Percentiles rank a stretch among this genome's conserved stretches.
phyloP scores from a whole-genome alignment of 2,888 invertebrate genomes.

The Hydrotaea diabolus region DNA sequence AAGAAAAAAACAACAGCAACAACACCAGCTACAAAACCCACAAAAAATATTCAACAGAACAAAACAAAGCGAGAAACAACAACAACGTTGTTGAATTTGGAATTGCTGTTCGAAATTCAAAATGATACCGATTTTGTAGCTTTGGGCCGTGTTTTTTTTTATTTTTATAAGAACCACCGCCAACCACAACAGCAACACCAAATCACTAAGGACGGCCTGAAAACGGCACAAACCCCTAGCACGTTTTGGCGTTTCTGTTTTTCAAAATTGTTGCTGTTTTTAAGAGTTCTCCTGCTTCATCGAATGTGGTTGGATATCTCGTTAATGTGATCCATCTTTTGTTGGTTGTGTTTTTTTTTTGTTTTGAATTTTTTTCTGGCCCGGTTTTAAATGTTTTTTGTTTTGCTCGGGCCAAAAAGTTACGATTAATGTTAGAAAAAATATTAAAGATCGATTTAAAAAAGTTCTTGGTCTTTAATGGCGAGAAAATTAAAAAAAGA shows the following conservation, averaged over 20 bases:
- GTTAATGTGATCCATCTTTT: constrained; percentile 25
- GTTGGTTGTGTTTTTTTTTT: not conserved
- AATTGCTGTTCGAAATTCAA: constrained; percentile 36
- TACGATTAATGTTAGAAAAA: constrained; percentile 42
- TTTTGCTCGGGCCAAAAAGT: constrained; percentile 28
- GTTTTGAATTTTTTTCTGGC: not conserved
- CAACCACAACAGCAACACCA: constrained; percentile 2
- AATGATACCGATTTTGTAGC: constrained; percentile 54
- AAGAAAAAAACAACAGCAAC: no score
- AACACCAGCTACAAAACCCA: constrained; percentile 4
- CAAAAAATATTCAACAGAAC: not conserved
- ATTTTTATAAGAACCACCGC: not conserved
- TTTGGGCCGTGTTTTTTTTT: constrained; percentile 36
- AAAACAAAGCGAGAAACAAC: constrained; percentile 12
- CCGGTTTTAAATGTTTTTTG: no score
- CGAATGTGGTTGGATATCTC: not conserved
- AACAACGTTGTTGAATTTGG: constrained; percentile 1
- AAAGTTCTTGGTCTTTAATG: not conserved
- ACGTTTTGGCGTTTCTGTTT: constrained; percentile 19
- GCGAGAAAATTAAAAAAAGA: not conserved
- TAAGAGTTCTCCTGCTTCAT: not conserved
- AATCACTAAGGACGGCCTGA: not conserved
- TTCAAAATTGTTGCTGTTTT: not conserved
- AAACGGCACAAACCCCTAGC: constrained; percentile 12
- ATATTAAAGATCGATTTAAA: constrained; percentile 52